Conservation (phyloP, 2,797 vertebrate species). For the Pseudomugil tenellus region DNA sequence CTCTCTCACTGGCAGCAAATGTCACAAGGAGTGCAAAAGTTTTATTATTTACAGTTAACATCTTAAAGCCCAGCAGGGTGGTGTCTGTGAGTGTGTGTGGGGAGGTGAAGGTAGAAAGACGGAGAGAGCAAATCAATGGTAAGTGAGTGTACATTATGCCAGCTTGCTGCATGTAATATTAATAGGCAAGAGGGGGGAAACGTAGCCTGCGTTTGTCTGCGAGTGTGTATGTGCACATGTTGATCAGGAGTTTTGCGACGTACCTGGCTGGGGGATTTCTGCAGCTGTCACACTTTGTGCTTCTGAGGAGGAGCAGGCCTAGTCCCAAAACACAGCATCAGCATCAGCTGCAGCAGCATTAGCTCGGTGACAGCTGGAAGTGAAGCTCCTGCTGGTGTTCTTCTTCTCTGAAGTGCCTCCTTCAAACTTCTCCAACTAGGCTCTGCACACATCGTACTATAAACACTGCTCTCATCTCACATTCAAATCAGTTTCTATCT, state of each 20-base stretch:
- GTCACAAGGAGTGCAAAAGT: conserved; percentile 69
- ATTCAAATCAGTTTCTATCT: conserved; percentile 26
- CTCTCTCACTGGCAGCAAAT: conserved; percentile 59
- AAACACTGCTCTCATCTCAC: conserved; percentile 33
- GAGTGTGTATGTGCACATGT: conserved; percentile 35
- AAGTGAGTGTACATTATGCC: conserved; percentile 74
- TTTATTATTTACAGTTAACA: conserved; percentile 81
- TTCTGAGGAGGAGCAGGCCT: conserved; percentile 64
- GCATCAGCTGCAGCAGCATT: conserved; percentile 55
- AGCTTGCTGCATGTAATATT: conserved; percentile 81
- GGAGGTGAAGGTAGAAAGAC: conserved; percentile 4
- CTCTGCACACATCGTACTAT: conserved; percentile 11
- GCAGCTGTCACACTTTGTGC: conserved; percentile 76
- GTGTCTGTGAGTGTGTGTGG: background rate
- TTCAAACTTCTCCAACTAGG: conserved; percentile 62
- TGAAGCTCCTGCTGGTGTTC: conserved; percentile 52
- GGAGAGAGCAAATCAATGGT: conserved; percentile 68
- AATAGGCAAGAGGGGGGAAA: conserved; percentile 62
- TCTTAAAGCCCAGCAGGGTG: conserved; percentile 56
- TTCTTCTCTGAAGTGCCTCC: conserved; percentile 62
- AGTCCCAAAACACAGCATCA: conserved; percentile 58
- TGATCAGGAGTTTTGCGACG: conserved; percentile 57
- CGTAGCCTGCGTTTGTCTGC: conserved; percentile 42
- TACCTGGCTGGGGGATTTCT: conserved; percentile 70
- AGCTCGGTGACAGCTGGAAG: conserved; percentile 69